Percentiles rank a stretch among this genome's conserved stretches.
Evolutionary conservation across 1,140 invertebrate species (phyloP).

Genomic region (Hyposmocoma kahamanoa): DNA sequence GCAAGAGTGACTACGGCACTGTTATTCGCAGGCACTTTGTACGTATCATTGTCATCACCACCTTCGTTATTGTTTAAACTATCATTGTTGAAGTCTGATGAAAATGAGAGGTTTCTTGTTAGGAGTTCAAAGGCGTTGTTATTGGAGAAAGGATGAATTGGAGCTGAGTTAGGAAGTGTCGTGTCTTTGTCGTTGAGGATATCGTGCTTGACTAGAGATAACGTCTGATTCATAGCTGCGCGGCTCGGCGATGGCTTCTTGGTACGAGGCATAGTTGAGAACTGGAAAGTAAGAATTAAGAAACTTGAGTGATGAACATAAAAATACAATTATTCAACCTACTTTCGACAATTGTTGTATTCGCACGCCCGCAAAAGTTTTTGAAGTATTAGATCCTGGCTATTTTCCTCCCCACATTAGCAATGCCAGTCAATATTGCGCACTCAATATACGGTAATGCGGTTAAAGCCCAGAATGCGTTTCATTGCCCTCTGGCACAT

Average conservation of each 20-base stretch:
- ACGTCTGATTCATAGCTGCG: slow-evolving; percentile 46
- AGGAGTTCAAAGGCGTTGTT: slow-evolving; percentile 65
- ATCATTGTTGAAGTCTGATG: slow-evolving; percentile 64
- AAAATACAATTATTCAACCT: too few species aligned
- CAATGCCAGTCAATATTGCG: too few species aligned
- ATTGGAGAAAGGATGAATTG: slow-evolving; percentile 25
- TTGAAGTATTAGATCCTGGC: too few species aligned
- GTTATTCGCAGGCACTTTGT: slow-evolving; percentile 75
- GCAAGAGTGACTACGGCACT: slow-evolving; percentile 48
- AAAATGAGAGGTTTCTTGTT: slow-evolving; percentile 66
- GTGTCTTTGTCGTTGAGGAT: slow-evolving; percentile 42
- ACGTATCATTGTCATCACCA: slow-evolving; percentile 57
- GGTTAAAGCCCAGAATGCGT: too few species aligned
- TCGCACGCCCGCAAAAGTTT: too few species aligned
- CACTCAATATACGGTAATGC: too few species aligned
- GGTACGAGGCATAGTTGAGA: slow-evolving; percentile 76
- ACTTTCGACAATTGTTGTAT: too few species aligned
- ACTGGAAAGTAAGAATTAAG: slow-evolving; percentile 52
- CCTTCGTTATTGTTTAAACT: slow-evolving; percentile 59
- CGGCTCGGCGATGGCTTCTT: slow-evolving; percentile 65
- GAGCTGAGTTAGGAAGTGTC: slow-evolving; percentile 16
- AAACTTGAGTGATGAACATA: too few species aligned
- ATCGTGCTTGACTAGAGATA: slow-evolving; percentile 59
- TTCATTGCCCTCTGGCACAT: too few species aligned
- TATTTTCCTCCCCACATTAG: too few species aligned